Evolutionary conservation across 2,888 invertebrate genomes (phyloP), one percentile per base, ranked within the genome.

Genomic region (Euspilapteryx auroguttella): DNA sequence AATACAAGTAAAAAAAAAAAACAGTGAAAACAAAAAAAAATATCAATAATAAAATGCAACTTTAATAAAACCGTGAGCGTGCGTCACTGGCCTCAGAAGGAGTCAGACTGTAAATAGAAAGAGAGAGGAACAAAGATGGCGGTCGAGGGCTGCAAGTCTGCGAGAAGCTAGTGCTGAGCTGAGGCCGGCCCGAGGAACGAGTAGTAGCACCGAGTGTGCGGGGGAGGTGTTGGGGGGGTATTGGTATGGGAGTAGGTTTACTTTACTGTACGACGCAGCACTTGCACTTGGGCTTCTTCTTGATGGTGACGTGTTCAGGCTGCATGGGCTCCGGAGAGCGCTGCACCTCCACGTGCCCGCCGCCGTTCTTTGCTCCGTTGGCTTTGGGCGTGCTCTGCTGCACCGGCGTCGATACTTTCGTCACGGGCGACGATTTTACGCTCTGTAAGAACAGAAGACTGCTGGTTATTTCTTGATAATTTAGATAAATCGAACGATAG

Each of bases 231-330:
- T n/a, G n/a, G n/a, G n/a, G n/a, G n/a, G n/a, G n/a, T n/a, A n/a
- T n/a, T n/a, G n/a, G n/a, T n/a, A n/a, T n/a, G n/a, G n/a, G n/a
- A n/a, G n/a, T n/a, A n/a, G n/a, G n/a, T n/a, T n/a, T n/a, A 28
- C 14, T 28, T 82, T 90, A 93, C 85, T 93, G 92, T 63, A 93
- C 81, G 61, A 89, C 89, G 81, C 94, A 94, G 81, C 94, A 94
- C 68, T 90, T 88, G 84, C 93, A 93, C 79, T 92, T 93, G 71
- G 89, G 90, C 79, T 93, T 94, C 82, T 94, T 94, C 81, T 94
- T 93, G 58, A 94, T 84, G 57, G 89, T 88, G 54, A 94, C 90
- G 66, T 89, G 92, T 66, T 94, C 94, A 40, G 92, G 89, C 66
- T 91, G 90, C 49, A 81, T 81, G 28, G 87, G 86, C 55, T 88